phyloP scores from a whole-genome alignment of 2,888 invertebrate species.

The Auanema sp. region DNA sequence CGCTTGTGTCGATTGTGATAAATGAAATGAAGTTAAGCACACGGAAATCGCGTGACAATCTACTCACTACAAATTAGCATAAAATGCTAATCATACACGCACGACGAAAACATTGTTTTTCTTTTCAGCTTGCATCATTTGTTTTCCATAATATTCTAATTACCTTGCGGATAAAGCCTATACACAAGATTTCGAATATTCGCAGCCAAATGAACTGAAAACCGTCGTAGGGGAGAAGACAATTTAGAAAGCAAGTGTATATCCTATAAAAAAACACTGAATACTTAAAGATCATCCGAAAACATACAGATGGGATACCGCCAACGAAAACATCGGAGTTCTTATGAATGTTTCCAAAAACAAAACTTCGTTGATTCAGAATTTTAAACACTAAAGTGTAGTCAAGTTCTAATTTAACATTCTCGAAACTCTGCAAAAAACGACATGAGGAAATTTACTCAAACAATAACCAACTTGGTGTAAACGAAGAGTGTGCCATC shows the following conservation, averaged over 20 bases:
- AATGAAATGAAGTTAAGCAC: no score
- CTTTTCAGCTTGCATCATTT: background rate
- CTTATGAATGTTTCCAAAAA: conserved; percentile 80
- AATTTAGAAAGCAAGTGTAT: conserved; percentile 51
- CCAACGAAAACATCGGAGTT: conserved; percentile 93
- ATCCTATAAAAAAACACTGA: conserved; percentile 35
- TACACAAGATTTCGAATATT: conserved; percentile 84
- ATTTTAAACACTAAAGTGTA: conserved; percentile 55
- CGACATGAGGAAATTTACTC: background rate
- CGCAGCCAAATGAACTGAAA: conserved; percentile 69
- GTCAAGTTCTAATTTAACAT: conserved; percentile 62
- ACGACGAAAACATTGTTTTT: conserved; percentile 3
- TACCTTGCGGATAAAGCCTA: conserved; percentile 73
- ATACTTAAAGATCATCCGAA: conserved; percentile 6
- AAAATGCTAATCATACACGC: background rate
- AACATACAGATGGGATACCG: conserved; percentile 78
- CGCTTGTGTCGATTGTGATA: no score
- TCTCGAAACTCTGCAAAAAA: conserved; percentile 58
- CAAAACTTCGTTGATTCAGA: conserved; percentile 84
- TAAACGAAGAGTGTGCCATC: conserved; percentile 87
- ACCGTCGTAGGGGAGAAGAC: conserved; percentile 59
- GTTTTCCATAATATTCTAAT: background rate
- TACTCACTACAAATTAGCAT: no score
- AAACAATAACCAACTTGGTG: conserved; percentile 66
- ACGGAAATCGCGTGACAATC: no score